These are phyloP conservation scores for Larimichthys polyactis DNA, from an alignment of 2,113 vertebrate genomes.

Conservation along the genomic window DNA sequence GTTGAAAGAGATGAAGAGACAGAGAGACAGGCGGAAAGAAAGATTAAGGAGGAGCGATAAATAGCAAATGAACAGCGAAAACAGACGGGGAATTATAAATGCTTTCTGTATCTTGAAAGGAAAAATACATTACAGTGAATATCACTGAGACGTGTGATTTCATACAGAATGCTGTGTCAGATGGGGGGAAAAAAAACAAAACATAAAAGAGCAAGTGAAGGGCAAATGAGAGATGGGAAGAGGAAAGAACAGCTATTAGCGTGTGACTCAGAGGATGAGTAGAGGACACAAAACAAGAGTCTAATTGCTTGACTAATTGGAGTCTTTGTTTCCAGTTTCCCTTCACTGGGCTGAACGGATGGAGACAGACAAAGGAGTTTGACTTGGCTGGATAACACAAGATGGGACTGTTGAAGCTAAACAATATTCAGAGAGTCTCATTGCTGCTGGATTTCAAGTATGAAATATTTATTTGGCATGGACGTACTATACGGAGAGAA, in stretches of 20 bases:
- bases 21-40: slow-evolving; percentile 50
- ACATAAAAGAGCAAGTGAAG: slow-evolving; percentile 62
- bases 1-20: slow-evolving; percentile 52
- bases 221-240: slow-evolving; percentile 65
- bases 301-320: slow-evolving; percentile 84
- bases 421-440: slow-evolving; percentile 40
- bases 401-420: slow-evolving; percentile 37
- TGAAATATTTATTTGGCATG: slow-evolving; percentile 68
- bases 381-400: slow-evolving; percentile 48
- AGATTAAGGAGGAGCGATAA: slow-evolving; percentile 58
- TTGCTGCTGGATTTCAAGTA: slow-evolving; percentile 25
- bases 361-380: slow-evolving; percentile 58
- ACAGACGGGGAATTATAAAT: slow-evolving; percentile 51
- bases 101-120: slow-evolving; percentile 33
- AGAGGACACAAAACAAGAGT: slow-evolving; percentile 70
- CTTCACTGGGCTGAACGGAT: slow-evolving; percentile 63
- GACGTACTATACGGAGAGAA: slow-evolving; percentile 14
- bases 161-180: slow-evolving; percentile 24
- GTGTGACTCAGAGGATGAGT: slow-evolving; percentile 65
- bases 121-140: slow-evolving; percentile 55
- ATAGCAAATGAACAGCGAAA: slow-evolving; percentile 53
- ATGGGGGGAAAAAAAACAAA: slow-evolving; percentile 18
- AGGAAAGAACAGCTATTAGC: slow-evolving; percentile 70
- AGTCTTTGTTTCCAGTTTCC: slow-evolving; percentile 75
- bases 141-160: slow-evolving; percentile 29